Evolutionary conservation across 2,797 vertebrate genomes (phyloP).

Genomic region (Pangasius sanitwongsei): DNA sequence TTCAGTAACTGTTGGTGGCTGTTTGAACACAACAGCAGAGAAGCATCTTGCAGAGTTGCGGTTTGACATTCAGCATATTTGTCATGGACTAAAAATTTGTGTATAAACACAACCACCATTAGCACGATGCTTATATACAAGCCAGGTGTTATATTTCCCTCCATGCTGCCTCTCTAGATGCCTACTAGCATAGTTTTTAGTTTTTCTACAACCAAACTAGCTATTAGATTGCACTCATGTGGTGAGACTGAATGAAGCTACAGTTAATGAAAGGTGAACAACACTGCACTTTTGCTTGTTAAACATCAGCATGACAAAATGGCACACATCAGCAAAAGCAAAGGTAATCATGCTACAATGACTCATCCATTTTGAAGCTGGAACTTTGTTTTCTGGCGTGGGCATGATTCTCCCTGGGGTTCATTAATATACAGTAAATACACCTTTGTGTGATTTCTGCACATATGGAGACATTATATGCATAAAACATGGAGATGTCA

Average conservation of each 20-base stretch:
- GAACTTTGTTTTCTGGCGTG: neutral
- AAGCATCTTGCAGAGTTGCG: conserved; percentile 14
- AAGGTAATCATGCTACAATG: neutral
- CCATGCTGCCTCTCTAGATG: conserved; percentile 3
- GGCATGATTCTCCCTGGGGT: neutral
- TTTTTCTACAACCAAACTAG: conserved; percentile 15
- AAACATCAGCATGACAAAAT: neutral
- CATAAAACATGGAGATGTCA: neutral
- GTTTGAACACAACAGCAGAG: conserved; percentile 19
- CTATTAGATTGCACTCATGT: conserved; percentile 26
- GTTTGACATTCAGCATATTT: conserved; percentile 22
- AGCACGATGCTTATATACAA: conserved; percentile 20
- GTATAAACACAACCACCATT: conserved; percentile 37
- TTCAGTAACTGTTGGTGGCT: conserved; percentile 29
- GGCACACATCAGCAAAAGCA: neutral
- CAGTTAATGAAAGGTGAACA: conserved; percentile 13
- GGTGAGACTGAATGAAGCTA: conserved; percentile 6
- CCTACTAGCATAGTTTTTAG: neutral
- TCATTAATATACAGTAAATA: neutral
- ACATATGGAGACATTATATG: neutral
- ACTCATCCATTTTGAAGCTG: neutral
- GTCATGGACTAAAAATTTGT: conserved; percentile 33
- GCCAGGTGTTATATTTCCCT: conserved; percentile 31
- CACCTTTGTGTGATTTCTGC: neutral
- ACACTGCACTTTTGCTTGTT: neutral